Evolutionary conservation across 2,888 invertebrate genomes (phyloP).

Genomic region (Cylloceria caligata): DNA sequence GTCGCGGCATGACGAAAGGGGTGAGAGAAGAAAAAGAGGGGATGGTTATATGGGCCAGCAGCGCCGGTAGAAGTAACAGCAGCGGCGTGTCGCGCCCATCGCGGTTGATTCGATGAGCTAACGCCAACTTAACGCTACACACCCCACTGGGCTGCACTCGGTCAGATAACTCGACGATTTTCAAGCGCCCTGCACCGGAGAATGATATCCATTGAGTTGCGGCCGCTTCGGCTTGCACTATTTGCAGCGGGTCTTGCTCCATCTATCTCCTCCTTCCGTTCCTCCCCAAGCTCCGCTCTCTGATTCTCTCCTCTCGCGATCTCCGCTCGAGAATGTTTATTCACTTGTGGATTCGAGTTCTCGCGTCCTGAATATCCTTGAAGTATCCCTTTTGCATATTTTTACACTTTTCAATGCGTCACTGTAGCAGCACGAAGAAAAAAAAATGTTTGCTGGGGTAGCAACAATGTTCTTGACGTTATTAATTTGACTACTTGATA

Average conservation of each 20-base stretch:
- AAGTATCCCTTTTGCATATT: neutral
- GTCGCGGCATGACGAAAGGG: slow-evolving; percentile 48
- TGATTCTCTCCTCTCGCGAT: slow-evolving; percentile 57
- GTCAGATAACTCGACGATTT: slow-evolving; percentile 82
- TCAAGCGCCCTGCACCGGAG: slow-evolving; percentile 75
- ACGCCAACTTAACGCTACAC: slow-evolving; percentile 82
- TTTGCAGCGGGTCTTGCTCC: slow-evolving; percentile 47
- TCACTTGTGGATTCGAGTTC: slow-evolving; percentile 77
- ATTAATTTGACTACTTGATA: no score
- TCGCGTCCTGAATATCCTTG: slow-evolving; percentile 40
- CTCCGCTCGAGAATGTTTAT: slow-evolving; percentile 66
- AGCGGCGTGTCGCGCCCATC: slow-evolving; percentile 73
- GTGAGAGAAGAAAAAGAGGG: slow-evolving; percentile 44
- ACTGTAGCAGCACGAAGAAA: no score
- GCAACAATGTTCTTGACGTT: no score
- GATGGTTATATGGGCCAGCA: slow-evolving; percentile 65
- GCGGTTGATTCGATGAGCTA: slow-evolving; percentile 79
- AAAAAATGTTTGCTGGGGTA: no score
- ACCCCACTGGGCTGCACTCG: slow-evolving; percentile 81
- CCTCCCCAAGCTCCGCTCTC: slow-evolving; percentile 27
- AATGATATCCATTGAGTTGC: slow-evolving; percentile 71
- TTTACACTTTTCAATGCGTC: neutral
- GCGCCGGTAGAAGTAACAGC: slow-evolving; percentile 57
- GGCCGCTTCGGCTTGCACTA: slow-evolving; percentile 51
- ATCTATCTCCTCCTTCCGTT: slow-evolving; percentile 48